Base-by-base conservation (phyloP, 2,113 vertebrate genomes). In the Martes martes region DNA sequence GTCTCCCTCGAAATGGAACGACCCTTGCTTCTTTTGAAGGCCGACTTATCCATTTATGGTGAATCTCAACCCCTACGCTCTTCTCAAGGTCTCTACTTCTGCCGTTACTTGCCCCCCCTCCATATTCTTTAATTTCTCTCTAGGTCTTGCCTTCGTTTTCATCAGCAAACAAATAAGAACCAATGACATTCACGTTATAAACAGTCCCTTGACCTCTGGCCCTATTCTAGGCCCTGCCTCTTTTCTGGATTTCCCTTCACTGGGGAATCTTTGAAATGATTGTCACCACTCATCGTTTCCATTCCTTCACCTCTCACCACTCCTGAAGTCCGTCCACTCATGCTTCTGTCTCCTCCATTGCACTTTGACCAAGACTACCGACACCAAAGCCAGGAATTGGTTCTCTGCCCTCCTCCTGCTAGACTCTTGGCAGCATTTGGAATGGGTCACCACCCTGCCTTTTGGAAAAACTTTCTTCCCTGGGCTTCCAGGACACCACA, bases 41-140 rank as follows among this genome's bases (percentile, higher is more conserved):
- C 50, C 16, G 31, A 3, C 1, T 69, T 18, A 16, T 83, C 52
- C 33, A 14, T 33, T 78, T 85, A 63, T n/a, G n/a, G 47, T 52
- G 50, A n/a, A 57, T 59, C 42, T 39, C 63, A 79, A n/a, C 14
- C 28, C 14, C 59, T 74, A n/a, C 74, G 9, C 7, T 85, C 65
- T 45, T 89, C 73, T 92, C 36, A 85, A 95, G 47, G 73, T 28
- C 39, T 80, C 79, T 61, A 71, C 63, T 85, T 36, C 71, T 63
- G 18, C 33, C 47, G 26, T 78, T 63, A 55, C 69, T 28, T 61
- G 26, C 2, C 73, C 57, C 52, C 69, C 50, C 47, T 89, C 65
- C 50, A 61, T 63, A 47, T 69, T 81, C 63, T 28, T 89, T 73
- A 42, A 71, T 81, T 55, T 92, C 61, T 55, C 14, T 42, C 45